A percentile compares a stretch with the other conserved stretches of the same genome.
Evolutionary conservation across 2,113 vertebrate species (phyloP).

Genomic region (Heptranchias perlo): DNA sequence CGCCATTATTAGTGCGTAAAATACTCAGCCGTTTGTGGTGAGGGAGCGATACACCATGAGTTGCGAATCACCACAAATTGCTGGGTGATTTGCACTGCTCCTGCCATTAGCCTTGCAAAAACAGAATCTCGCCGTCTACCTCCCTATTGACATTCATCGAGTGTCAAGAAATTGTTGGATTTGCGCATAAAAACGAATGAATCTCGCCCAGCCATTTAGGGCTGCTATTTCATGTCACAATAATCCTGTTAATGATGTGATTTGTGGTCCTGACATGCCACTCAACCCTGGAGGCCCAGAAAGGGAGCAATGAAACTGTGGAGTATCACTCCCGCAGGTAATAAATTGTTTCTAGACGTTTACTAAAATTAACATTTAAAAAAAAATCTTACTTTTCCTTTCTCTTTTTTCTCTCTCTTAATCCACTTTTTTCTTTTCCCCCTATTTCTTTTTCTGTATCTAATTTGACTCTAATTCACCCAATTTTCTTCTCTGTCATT

Average conservation of each 20-base stretch:
- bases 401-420: neutral
- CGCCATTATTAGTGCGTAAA: too few relatives aligned
- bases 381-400: neutral
- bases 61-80: neutral
- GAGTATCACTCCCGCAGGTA: neutral
- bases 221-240: neutral
- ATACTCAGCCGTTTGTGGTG: neutral
- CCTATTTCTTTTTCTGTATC: neutral
- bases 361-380: too few relatives aligned
- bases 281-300: neutral
- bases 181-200: neutral
- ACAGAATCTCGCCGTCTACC: neutral
- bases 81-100: neutral
- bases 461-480: neutral
- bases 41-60: neutral
- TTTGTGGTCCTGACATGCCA: neutral
- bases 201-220: neutral
- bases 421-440: neutral
- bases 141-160: neutral
- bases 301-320: neutral
- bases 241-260: neutral
- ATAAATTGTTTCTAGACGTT: neutral
- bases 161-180: neutral
- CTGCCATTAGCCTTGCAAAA: neutral
- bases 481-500: neutral